phyloP scores from a whole-genome alignment of 2,888 invertebrate genomes.

The Quadroppia sp. region DNA sequence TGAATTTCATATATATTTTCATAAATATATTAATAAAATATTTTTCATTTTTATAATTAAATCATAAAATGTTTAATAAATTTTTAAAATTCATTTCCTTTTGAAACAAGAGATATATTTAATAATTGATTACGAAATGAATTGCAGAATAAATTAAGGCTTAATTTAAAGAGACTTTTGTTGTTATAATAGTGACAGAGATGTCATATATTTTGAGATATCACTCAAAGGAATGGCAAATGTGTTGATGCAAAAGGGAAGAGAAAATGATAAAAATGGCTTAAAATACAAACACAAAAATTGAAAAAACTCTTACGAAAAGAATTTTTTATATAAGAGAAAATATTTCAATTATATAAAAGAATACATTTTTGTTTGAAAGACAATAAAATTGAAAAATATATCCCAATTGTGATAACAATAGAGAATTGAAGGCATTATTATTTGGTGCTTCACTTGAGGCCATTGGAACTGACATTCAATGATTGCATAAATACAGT shows the following conservation, averaged over 20 bases:
- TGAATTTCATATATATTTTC: neutral
- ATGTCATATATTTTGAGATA: neutral
- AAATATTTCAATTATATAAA: neutral
- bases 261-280: neutral
- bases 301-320: neutral
- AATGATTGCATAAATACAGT: no score
- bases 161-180: neutral
- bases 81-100: neutral
- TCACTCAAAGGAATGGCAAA: neutral
- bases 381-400: neutral
- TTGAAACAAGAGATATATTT: neutral
- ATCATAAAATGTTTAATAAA: neutral
- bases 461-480: no score
- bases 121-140: neutral
- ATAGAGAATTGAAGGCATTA: neutral
- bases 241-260: neutral
- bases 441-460: neutral
- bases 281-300: neutral
- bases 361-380: neutral
- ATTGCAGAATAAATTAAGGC: neutral
- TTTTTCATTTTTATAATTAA: neutral
- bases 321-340: neutral
- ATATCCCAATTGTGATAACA: neutral
- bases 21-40: neutral
- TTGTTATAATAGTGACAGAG: neutral